phyloP scores from a whole-genome alignment of 2,797 vertebrate genomes.

The Melanotaenia trifasciata region DNA sequence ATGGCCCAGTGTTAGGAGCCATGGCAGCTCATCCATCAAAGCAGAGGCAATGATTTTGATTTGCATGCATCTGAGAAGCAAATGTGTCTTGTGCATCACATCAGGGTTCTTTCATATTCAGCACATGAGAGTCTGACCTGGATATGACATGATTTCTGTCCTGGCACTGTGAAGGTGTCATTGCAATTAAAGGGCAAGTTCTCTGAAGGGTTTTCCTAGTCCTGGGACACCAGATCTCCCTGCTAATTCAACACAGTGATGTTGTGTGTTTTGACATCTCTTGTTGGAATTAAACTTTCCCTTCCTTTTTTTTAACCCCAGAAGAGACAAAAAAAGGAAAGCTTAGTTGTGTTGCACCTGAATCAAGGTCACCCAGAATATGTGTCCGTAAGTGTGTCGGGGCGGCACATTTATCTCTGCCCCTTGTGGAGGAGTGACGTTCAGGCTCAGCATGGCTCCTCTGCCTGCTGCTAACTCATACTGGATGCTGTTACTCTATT shows the following conservation, averaged over 20 bases:
- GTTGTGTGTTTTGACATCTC: conserved; percentile 37
- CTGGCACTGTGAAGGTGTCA: conserved; percentile 10
- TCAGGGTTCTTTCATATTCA: conserved; percentile 34
- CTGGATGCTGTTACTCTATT: conserved; percentile 32
- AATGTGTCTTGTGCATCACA: conserved; percentile 43
- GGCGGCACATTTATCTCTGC: conserved; percentile 36
- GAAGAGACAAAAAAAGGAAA: conserved; percentile 48
- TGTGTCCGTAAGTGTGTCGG: conserved; percentile 1
- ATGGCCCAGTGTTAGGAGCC: conserved; percentile 21
- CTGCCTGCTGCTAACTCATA: conserved; percentile 4
- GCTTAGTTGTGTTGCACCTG: conserved; percentile 5
- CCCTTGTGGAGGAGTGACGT: conserved; percentile 36
- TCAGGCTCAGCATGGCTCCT: conserved; percentile 19
- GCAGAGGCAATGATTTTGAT: conserved; percentile 30
- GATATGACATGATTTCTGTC: conserved; percentile 51
- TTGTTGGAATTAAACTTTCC: conserved; percentile 43
- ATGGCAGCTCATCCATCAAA: conserved; percentile 43
- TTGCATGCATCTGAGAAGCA: conserved; percentile 71
- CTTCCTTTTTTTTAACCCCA: background rate
- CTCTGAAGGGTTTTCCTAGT: conserved; percentile 25
- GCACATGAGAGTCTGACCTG: conserved; percentile 58
- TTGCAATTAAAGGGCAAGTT: conserved; percentile 33
- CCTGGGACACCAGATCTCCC: conserved; percentile 24
- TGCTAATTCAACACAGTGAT: background rate
- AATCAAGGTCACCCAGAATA: conserved; percentile 58